Conservation (phyloP, 2,888 invertebrate species). For the Aspidapion aeneum region DNA sequence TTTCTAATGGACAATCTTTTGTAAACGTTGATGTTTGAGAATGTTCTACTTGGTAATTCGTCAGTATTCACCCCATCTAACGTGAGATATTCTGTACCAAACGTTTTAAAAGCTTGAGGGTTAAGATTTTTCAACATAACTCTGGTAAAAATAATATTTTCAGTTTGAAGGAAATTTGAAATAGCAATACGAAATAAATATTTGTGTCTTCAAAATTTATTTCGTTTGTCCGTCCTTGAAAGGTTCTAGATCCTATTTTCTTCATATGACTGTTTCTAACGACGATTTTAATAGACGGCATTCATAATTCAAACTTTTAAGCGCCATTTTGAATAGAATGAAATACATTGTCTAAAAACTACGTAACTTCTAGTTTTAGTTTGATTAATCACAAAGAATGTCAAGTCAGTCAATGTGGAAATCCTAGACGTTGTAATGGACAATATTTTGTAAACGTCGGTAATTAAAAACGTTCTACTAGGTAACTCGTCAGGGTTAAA, state of each 20-base stretch:
- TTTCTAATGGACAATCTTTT: conserved; percentile 64
- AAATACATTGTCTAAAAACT: conserved; percentile 62
- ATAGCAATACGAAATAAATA: conserved; percentile 66
- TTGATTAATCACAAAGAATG: no score
- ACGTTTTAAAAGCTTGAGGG: conserved; percentile 75
- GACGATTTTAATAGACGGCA: conserved; percentile 44
- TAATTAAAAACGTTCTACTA: no score
- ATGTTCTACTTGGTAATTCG: conserved; percentile 63
- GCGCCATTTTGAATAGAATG: conserved; percentile 57
- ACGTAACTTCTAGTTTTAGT: no score
- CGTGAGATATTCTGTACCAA: conserved; percentile 63
- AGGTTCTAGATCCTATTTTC: conserved; percentile 53
- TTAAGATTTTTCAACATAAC: conserved; percentile 60
- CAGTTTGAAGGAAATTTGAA: conserved; percentile 57
- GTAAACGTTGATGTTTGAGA: conserved; percentile 70
- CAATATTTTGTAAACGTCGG: no score
- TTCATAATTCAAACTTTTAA: conserved; percentile 48
- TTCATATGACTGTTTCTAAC: conserved; percentile 49
- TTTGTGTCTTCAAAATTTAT: conserved; percentile 61
- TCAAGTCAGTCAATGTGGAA: no score
- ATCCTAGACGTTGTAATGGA: no score
- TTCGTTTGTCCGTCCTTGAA: conserved; percentile 69
- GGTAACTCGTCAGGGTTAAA: no score
- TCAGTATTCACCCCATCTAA: conserved; percentile 60
- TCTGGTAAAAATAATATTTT: conserved; percentile 60